These are phyloP conservation scores for Ptycholaimellus sp. DNA, from an alignment of 2,888 invertebrate genomes.

Conservation along the genomic window DNA sequence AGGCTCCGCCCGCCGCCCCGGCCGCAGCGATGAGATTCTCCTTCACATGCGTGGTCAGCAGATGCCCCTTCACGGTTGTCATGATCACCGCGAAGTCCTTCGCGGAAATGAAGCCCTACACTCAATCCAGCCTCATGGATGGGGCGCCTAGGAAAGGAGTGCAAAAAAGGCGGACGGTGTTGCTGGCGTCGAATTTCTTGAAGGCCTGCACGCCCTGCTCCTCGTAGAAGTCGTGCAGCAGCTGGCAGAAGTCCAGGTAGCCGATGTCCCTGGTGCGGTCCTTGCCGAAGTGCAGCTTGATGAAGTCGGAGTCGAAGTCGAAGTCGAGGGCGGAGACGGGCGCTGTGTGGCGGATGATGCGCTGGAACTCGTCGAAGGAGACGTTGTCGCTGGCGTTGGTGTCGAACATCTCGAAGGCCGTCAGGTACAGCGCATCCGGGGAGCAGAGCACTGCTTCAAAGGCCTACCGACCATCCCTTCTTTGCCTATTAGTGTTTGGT, in stretches of 20 bases:
- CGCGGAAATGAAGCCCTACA: constrained; percentile 69
- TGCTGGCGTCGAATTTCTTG: constrained; percentile 15
- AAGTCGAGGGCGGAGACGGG: constrained; percentile 74
- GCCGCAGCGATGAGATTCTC: constrained; percentile 64
- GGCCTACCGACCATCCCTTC: no score
- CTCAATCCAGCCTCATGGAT: no score
- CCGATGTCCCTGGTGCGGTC: constrained; percentile 67
- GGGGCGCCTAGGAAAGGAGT: no score
- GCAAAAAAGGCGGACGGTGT: no score
- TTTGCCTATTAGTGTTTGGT: no score
- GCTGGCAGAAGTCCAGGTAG: constrained; percentile 87
- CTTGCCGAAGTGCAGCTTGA: constrained; percentile 81
- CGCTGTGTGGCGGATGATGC: constrained; percentile 69
- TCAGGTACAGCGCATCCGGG: constrained; percentile 87
- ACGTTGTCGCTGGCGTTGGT: constrained; percentile 87
- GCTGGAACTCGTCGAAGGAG: constrained; percentile 50
- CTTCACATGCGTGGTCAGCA: constrained; percentile 69
- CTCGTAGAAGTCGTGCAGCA: constrained; percentile 94
- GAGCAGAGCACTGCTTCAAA: constrained; percentile 86
- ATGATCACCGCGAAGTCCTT: constrained; percentile 83
- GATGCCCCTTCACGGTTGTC: constrained; percentile 71
- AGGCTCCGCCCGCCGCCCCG: constrained; percentile 20
- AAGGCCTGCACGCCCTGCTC: constrained; percentile 59
- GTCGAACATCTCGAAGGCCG: constrained; percentile 93
- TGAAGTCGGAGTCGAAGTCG: constrained; percentile 76